Evolutionary conservation across 2,797 vertebrate species (phyloP).

Genomic region (Hemibagrus guttatus): DNA sequence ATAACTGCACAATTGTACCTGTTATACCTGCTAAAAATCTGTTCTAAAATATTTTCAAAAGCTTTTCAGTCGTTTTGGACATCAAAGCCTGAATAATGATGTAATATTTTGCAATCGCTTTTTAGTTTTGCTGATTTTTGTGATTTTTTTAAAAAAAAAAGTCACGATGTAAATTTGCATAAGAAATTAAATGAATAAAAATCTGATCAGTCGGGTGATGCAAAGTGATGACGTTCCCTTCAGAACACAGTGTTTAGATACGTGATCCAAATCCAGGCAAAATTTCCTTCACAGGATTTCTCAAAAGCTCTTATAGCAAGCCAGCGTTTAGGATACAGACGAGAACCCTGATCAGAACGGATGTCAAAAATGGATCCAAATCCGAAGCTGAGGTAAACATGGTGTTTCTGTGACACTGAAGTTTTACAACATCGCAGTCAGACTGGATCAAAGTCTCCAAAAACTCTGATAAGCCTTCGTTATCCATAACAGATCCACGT

Average conservation of each 20-base stretch:
- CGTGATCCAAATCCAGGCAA: not conserved
- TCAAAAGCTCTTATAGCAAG: not conserved
- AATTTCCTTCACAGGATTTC: not conserved
- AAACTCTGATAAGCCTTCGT: not conserved
- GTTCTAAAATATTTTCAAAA: not conserved
- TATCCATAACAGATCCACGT: conserved; percentile 41
- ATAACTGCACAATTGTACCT: not conserved
- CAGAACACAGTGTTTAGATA: not conserved
- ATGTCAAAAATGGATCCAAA: not conserved
- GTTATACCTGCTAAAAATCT: not conserved
- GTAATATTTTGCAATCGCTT: not conserved
- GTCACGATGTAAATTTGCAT: not conserved
- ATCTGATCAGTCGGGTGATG: not conserved
- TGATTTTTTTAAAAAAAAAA: not conserved
- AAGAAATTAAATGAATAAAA: not conserved
- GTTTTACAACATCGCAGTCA: not conserved
- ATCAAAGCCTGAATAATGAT: not conserved
- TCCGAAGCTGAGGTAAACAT: not conserved
- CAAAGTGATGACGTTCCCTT: not conserved
- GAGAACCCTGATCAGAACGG: not conserved
- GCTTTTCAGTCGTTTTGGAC: not conserved
- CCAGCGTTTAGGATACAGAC: not conserved
- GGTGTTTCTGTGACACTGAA: not conserved
- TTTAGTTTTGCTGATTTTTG: not conserved
- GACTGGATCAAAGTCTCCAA: not conserved